Percentiles rank a stretch among this genome's conserved stretches.
Evolutionary conservation across 2,113 vertebrate species (phyloP).

Genomic region (Scalopus aquaticus): DNA sequence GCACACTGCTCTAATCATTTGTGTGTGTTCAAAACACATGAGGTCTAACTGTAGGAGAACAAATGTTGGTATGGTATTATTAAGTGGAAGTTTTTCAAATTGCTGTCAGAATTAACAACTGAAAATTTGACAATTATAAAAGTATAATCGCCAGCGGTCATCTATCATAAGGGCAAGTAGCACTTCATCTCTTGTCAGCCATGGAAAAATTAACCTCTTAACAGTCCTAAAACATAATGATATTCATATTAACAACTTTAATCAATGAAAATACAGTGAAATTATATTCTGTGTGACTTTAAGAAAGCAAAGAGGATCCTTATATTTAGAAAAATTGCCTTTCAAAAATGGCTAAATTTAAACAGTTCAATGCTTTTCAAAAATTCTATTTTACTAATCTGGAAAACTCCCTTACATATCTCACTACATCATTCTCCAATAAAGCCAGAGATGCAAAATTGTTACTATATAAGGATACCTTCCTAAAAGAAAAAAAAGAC

Average conservation of each 20-base stretch:
- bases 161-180: not conserved
- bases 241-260: not conserved
- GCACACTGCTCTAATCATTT: not conserved
- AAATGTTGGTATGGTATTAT: not conserved
- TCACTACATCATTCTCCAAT: not conserved
- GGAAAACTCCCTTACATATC: not conserved
- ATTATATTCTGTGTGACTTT: not conserved
- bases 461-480: not conserved
- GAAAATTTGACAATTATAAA: not conserved
- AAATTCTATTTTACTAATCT: not conserved
- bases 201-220: not conserved
- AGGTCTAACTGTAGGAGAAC: not conserved
- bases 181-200: not conserved
- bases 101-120: not conserved
- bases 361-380: not conserved
- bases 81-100: not conserved
- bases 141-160: not conserved
- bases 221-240: not conserved
- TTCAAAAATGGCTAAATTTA: constrained; percentile 38
- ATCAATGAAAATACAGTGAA: not conserved
- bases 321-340: not conserved
- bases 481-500: not conserved
- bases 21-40: not conserved
- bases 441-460: not conserved
- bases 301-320: not conserved